phyloP scores from a whole-genome alignment of 1,140 invertebrate genomes.

The Araneus ventricosus region DNA sequence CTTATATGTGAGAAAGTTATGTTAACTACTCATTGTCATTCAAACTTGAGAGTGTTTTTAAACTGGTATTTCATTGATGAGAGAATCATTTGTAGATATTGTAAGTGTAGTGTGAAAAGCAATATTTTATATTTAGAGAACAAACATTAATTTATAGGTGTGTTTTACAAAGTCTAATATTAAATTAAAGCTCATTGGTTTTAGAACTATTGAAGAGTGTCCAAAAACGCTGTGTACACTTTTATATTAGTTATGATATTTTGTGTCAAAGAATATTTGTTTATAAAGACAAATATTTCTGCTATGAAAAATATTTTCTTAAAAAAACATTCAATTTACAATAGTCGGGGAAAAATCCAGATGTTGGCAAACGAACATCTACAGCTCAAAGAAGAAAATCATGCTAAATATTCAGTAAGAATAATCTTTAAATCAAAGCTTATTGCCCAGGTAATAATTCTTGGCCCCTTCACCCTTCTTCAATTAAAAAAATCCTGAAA shows the following conservation, averaged over 20 bases:
- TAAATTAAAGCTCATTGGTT: background rate
- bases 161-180: background rate
- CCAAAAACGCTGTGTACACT: background rate
- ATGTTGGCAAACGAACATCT: too few species aligned
- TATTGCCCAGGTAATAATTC: too few species aligned
- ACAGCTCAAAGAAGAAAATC: too few species aligned
- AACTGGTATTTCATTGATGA: background rate
- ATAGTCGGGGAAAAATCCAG: too few species aligned
- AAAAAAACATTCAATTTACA: too few species aligned
- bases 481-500: too few species aligned
- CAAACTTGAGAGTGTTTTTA: constrained; percentile 24
- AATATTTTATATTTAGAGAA: constrained; percentile 1
- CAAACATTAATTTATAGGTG: background rate
- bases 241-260: background rate
- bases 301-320: too few species aligned
- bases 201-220: constrained; percentile 3
- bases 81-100: constrained; percentile 28
- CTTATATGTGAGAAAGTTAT: background rate
- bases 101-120: constrained; percentile 7
- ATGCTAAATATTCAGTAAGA: too few species aligned
- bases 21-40: background rate
- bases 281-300: too few species aligned
- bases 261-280: background rate
- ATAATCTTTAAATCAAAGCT: too few species aligned
- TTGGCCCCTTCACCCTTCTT: too few species aligned